phyloP scores from a whole-genome alignment of 2,888 invertebrate genomes.

The Achlya flavicornis region DNA sequence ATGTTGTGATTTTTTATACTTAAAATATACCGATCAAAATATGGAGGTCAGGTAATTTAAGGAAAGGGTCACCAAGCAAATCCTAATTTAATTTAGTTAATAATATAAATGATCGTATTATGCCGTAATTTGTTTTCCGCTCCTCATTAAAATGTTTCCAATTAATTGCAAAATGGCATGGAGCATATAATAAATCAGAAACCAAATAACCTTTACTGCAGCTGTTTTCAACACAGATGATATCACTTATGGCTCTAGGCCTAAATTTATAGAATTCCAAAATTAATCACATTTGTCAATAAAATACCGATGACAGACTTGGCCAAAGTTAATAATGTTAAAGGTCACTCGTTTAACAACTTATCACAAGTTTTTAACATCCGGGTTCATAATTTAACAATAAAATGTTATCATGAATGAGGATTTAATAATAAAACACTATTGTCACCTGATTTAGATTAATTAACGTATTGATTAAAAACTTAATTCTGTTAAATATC shows the following conservation, averaged over 20 bases:
- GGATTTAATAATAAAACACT: conserved; percentile 6
- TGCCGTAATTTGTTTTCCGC: too few relatives aligned
- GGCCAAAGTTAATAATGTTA: conserved; percentile 10
- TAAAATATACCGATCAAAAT: too few relatives aligned
- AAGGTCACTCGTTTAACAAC: conserved; percentile 7
- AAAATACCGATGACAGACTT: background rate
- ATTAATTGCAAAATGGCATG: too few relatives aligned
- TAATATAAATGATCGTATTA: too few relatives aligned
- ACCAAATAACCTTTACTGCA: background rate
- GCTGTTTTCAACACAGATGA: background rate
- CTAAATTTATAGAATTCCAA: background rate
- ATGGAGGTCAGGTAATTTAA: too few relatives aligned
- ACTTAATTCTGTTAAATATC: too few relatives aligned
- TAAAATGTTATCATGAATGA: background rate
- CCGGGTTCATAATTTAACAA: conserved; percentile 5
- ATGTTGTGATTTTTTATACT: too few relatives aligned
- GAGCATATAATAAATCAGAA: too few relatives aligned
- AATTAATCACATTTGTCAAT: background rate
- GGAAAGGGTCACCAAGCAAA: too few relatives aligned
- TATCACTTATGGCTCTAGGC: background rate
- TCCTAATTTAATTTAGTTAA: too few relatives aligned
- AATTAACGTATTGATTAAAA: background rate
- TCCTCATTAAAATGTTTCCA: too few relatives aligned
- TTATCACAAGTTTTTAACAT: background rate
- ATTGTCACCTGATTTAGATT: background rate